Conservation (phyloP, 2,888 invertebrate genomes). For the Acleris sparsana region DNA sequence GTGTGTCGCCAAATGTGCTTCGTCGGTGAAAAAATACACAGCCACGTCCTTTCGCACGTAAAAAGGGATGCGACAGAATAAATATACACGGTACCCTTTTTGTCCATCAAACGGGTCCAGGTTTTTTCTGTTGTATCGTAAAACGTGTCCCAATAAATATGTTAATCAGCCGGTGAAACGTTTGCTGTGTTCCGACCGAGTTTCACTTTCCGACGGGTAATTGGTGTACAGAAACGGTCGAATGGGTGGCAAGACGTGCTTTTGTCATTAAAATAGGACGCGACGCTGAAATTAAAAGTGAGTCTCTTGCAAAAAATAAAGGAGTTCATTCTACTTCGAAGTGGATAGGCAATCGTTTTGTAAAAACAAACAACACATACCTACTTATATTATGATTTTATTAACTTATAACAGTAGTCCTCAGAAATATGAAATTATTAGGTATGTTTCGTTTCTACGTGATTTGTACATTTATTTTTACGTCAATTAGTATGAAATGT, state of each 20-base stretch:
- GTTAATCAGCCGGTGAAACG: conserved; percentile 78
- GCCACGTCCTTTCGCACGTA: conserved; percentile 78
- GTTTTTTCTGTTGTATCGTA: conserved; percentile 78
- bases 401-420: too few relatives aligned
- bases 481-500: too few relatives aligned
- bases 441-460: too few relatives aligned
- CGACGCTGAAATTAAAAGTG: not conserved
- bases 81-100: conserved; percentile 83
- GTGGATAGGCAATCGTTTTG: too few relatives aligned
- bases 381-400: too few relatives aligned
- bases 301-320: too few relatives aligned
- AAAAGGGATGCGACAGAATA: conserved; percentile 83
- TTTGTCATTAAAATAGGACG: conserved; percentile 7
- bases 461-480: too few relatives aligned
- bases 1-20: conserved; percentile 81
- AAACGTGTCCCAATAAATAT: conserved; percentile 84
- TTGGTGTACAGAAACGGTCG: conserved; percentile 69
- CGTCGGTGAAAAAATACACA: conserved; percentile 74
- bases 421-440: too few relatives aligned
- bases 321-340: too few relatives aligned
- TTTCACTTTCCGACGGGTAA: conserved; percentile 79
- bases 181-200: conserved; percentile 56
- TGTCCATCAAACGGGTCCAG: conserved; percentile 80
- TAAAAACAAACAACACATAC: too few relatives aligned
- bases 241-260: conserved; percentile 38